Conservation (phyloP, 2,797 vertebrate genomes). For the Thunnus albacares region DNA sequence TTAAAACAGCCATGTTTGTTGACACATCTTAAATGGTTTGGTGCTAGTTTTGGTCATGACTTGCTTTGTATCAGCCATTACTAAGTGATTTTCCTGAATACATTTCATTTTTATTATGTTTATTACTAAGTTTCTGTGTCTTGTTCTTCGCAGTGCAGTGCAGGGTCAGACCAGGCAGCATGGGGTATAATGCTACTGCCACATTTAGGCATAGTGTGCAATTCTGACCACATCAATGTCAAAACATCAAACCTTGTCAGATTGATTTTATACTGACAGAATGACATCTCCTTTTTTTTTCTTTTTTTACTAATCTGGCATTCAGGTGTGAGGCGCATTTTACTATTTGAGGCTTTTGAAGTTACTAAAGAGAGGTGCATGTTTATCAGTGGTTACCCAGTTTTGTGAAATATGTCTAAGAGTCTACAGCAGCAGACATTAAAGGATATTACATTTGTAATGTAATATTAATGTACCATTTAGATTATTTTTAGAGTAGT, state of each 20-base stretch:
- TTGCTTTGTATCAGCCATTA: constrained; percentile 34
- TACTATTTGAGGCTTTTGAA: constrained; percentile 78
- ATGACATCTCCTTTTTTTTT: constrained; percentile 27
- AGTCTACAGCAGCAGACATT: constrained; percentile 65
- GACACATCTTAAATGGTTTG: constrained; percentile 25
- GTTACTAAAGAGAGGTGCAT: constrained; percentile 65
- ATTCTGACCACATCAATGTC: constrained; percentile 41
- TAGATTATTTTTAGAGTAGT: constrained; percentile 57
- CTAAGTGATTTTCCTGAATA: constrained; percentile 59
- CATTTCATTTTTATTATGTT: not conserved
- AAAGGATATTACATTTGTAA: constrained; percentile 66
- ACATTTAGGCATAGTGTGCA: constrained; percentile 47
- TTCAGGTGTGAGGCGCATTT: constrained; percentile 70
- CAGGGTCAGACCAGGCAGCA: constrained; percentile 57
- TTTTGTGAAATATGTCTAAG: constrained; percentile 47
- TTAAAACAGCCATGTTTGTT: constrained; percentile 19
- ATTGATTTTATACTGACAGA: constrained; percentile 30
- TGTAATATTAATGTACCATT: constrained; percentile 68
- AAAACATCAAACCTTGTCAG: constrained; percentile 27
- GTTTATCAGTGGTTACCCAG: constrained; percentile 49
- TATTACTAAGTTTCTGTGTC: constrained; percentile 74
- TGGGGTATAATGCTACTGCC: constrained; percentile 39
- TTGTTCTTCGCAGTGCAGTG: constrained; percentile 55
- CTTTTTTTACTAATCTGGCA: constrained; percentile 34
- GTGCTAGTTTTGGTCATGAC: constrained; percentile 21